Evolutionary conservation across 2,888 invertebrate species (phyloP).

Genomic region (Neocrepidodera transversa): DNA sequence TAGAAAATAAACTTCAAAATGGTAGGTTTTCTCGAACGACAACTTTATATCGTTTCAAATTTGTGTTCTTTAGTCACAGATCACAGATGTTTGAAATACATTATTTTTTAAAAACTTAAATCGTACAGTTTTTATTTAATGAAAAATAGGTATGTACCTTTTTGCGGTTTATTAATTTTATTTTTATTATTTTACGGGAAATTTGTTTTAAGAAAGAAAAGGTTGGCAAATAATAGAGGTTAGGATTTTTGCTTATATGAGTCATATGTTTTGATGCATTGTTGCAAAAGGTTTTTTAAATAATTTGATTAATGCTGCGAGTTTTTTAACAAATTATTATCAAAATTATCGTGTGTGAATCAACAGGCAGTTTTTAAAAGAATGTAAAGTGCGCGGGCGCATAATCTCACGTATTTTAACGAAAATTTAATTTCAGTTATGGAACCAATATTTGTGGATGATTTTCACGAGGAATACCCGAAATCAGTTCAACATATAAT

Average conservation of each 20-base stretch:
- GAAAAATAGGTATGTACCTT: neutral
- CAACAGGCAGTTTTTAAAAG: constrained; percentile 44
- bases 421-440: constrained; percentile 51
- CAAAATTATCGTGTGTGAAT: constrained; percentile 27
- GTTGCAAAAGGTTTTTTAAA: neutral
- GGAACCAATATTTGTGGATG: constrained; percentile 55
- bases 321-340: neutral
- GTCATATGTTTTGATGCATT: constrained; percentile 1
- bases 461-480: constrained; percentile 49
- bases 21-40: constrained; percentile 46
- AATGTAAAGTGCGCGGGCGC: constrained; percentile 31
- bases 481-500: constrained; percentile 50
- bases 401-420: neutral
- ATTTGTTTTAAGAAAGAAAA: neutral
- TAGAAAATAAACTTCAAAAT: constrained; percentile 53
- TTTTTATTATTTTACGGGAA: neutral
- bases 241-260: constrained; percentile 9
- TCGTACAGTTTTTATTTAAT: neutral
- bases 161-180: neutral
- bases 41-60: constrained; percentile 24
- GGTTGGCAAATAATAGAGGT: constrained; percentile 5
- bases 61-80: constrained; percentile 22
- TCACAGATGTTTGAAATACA: neutral
- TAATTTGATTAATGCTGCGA: neutral
- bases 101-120: neutral